A percentile compares a stretch with the other conserved stretches of the same genome.
Conservation (phyloP, 2,888 invertebrate genomes). For the Dryadula phaetusa region DNA sequence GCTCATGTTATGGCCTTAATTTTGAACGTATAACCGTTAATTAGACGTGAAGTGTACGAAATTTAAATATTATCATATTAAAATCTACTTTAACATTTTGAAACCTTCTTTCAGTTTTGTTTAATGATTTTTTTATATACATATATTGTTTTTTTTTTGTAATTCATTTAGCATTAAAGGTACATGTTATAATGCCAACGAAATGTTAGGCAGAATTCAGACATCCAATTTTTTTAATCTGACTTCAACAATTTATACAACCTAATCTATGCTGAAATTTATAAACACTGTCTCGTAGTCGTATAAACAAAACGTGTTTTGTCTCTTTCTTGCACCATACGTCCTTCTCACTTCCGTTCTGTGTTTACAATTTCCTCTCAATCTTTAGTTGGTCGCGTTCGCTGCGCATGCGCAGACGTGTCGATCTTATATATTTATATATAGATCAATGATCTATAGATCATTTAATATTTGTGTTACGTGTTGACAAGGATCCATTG, state of each 20-base stretch:
- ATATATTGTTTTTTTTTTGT: not conserved
- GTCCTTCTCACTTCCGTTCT: conserved; percentile 53
- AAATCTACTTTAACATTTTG: not conserved
- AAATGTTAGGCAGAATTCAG: not conserved
- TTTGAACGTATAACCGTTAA: conserved; percentile 1
- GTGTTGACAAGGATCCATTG: conserved; percentile 55
- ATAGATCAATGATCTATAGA: conserved; percentile 48
- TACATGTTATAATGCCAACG: not conserved
- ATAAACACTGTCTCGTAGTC: conserved; percentile 51
- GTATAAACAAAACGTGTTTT: conserved; percentile 56
- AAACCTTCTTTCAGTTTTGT: not conserved
- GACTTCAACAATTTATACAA: not conserved
- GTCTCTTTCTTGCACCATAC: conserved; percentile 57
- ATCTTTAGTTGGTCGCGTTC: conserved; percentile 56
- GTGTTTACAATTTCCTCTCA: conserved; percentile 70
- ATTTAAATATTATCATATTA: not conserved
- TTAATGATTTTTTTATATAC: too few species aligned
- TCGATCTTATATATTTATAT: conserved; percentile 47
- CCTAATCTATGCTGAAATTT: conserved; percentile 53
- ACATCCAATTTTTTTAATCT: too few species aligned
- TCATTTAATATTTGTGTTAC: conserved; percentile 42
- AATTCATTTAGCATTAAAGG: not conserved
- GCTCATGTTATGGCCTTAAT: not conserved
- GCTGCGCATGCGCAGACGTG: conserved; percentile 62
- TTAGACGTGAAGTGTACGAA: not conserved